phyloP scores from a whole-genome alignment of 2,797 vertebrate species.

The Alca torda region DNA sequence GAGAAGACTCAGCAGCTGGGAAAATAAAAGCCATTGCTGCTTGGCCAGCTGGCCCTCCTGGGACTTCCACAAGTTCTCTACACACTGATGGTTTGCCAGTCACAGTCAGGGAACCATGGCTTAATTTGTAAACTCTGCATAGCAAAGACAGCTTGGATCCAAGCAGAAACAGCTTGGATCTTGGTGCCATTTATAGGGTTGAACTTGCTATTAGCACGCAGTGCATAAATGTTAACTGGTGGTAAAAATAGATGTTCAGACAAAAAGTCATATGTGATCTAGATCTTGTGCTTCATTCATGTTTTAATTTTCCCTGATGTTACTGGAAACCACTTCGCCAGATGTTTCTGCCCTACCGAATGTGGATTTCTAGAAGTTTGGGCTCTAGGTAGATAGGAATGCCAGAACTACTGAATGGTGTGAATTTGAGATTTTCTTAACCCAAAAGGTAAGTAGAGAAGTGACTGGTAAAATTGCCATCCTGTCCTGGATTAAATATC shows the following conservation, averaged over 20 bases:
- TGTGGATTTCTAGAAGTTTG: constrained; percentile 9
- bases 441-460: constrained; percentile 34
- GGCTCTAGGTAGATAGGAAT: constrained; percentile 9
- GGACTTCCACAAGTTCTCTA: constrained; percentile 7
- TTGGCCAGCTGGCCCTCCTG: background rate
- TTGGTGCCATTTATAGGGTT: background rate
- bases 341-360: background rate
- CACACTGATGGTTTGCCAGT: background rate
- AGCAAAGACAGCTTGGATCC: constrained; percentile 1
- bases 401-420: background rate
- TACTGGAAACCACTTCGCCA: background rate
- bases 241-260: constrained; percentile 5
- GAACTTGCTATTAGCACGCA: background rate
- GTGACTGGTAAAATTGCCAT: background rate
- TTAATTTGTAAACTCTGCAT: background rate
- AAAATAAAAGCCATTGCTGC: background rate
- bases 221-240: background rate
- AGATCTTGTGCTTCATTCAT: background rate
- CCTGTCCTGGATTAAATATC: background rate
- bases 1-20: background rate
- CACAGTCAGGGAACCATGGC: background rate
- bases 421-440: background rate
- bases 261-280: background rate
- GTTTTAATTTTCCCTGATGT: background rate
- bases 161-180: background rate